Base-by-base conservation (phyloP, 2,888 invertebrate genomes). In the Slavum lentiscoides region DNA sequence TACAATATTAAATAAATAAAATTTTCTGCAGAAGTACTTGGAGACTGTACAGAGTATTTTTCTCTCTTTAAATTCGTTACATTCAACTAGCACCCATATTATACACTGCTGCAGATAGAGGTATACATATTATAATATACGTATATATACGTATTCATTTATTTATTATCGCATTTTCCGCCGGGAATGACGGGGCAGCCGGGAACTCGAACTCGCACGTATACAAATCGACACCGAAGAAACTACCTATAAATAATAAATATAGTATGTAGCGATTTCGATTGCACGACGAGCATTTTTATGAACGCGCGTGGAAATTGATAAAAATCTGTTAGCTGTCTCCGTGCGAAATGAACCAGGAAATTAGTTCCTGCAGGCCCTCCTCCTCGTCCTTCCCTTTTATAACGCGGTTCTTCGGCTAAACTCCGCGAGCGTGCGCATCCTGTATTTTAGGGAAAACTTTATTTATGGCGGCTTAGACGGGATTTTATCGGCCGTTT, bases 391-490 rank as follows among this genome's bases (percentile, higher is more conserved):
- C 30, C 30, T 30, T 30, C 4, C 30, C 43, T 43, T 9, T 1
- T 43, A 6, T 37, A 21, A 62, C 70, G 80, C 70, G 39, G 62
- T 59, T 55, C 58, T 64, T 64, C 23, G 58, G 30, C 30, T 49
- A 49, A 53, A 15, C 15, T 53, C 15, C 21, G 39, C n/a, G 21
- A 9, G 21, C 17, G 72, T 58, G 23, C 67, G 59, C 21, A 53
- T 76, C 69, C 21, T 11, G 62, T 77, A 53, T 76, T 49, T 76
- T 61, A 68, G 53, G 61, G 53, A 62, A 72, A 72, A 80, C 64
- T 72, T 72, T 80, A 80, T 72, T 72, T 80, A 77, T 80, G 55
- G n/a, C n/a, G 55, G 55, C 69, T 77, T 19, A 58, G 53, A 53
- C 5, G 58, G 58, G 77, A 64, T 80, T 72, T 80, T 80, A 72